Conservation (phyloP, 2,888 invertebrate species). For the Serripes groenlandicus region DNA sequence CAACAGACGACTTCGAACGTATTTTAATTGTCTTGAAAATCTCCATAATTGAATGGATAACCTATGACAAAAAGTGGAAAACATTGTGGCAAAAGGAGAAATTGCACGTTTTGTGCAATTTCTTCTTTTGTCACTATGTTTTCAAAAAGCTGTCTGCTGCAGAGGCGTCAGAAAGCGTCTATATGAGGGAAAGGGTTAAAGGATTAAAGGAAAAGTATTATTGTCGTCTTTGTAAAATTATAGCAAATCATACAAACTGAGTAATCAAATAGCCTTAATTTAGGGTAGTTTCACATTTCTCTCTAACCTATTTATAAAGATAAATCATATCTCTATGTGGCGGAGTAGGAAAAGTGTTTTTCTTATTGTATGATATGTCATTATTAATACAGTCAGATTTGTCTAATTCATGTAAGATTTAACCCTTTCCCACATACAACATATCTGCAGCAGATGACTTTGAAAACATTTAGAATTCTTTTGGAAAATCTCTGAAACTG, state of each 20-base stretch:
- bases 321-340: not conserved
- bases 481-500: too few relatives aligned
- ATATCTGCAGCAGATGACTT: too few relatives aligned
- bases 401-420: too few relatives aligned
- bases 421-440: too few relatives aligned
- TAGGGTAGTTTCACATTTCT: not conserved
- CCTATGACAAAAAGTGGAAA: too few relatives aligned
- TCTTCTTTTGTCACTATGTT: not conserved
- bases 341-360: slow-evolving; percentile 7
- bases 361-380: not conserved
- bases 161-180: not conserved
- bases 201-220: not conserved
- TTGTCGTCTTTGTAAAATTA: slow-evolving; percentile 2
- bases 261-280: slow-evolving; percentile 6
- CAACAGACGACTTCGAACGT: too few relatives aligned
- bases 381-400: not conserved
- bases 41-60: too few relatives aligned
- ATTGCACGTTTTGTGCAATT: not conserved
- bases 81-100: not conserved
- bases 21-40: too few relatives aligned
- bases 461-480: too few relatives aligned
- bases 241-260: not conserved
- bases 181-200: not conserved
- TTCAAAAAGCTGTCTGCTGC: not conserved
- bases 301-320: not conserved